Evolutionary conservation across 2,888 invertebrate species (phyloP).

Genomic region (Thera obeliscata): DNA sequence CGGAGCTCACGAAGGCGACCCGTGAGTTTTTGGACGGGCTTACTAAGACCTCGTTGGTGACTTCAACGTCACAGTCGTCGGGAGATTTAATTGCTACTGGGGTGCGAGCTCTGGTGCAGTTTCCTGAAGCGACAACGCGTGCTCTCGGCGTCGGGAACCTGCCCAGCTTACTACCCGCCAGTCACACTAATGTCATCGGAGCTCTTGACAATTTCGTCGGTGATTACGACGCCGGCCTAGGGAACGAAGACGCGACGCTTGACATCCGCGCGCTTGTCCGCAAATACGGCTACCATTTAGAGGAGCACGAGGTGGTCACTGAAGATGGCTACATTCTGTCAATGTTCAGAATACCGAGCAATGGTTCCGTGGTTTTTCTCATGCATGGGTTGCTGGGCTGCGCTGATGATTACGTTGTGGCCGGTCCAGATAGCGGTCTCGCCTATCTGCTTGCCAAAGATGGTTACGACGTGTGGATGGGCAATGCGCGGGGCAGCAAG

Average conservation of each 20-base stretch:
- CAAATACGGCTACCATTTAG: slow-evolving; percentile 62
- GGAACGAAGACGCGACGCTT: slow-evolving; percentile 59
- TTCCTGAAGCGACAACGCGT: slow-evolving; percentile 49
- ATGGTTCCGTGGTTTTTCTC: slow-evolving; percentile 61
- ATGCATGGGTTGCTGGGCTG: slow-evolving; percentile 70
- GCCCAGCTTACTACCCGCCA: slow-evolving; percentile 43
- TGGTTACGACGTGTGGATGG: slow-evolving; percentile 91
- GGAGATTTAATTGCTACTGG: slow-evolving; percentile 47
- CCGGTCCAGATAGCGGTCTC: slow-evolving; percentile 60
- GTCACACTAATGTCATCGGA: slow-evolving; percentile 47
- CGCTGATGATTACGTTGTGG: slow-evolving; percentile 65
- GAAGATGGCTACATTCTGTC: slow-evolving; percentile 63
- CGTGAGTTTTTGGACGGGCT: slow-evolving; percentile 39
- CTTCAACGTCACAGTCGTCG: slow-evolving; percentile 38
- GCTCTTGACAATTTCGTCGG: slow-evolving; percentile 45
- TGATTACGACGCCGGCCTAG: slow-evolving; percentile 49
- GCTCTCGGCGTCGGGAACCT: slow-evolving; percentile 41
- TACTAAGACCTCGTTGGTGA: slow-evolving; percentile 42
- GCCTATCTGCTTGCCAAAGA: slow-evolving; percentile 82
- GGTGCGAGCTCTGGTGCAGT: slow-evolving; percentile 40
- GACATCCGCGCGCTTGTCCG: slow-evolving; percentile 50
- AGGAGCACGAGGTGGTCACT: slow-evolving; percentile 57
- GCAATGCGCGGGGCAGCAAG: slow-evolving; percentile 90
- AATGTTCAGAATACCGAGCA: slow-evolving; percentile 61
- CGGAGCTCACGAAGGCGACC: slow-evolving; percentile 34